phyloP scores from a whole-genome alignment of 2,797 vertebrate genomes.

The Spinus pinus region DNA sequence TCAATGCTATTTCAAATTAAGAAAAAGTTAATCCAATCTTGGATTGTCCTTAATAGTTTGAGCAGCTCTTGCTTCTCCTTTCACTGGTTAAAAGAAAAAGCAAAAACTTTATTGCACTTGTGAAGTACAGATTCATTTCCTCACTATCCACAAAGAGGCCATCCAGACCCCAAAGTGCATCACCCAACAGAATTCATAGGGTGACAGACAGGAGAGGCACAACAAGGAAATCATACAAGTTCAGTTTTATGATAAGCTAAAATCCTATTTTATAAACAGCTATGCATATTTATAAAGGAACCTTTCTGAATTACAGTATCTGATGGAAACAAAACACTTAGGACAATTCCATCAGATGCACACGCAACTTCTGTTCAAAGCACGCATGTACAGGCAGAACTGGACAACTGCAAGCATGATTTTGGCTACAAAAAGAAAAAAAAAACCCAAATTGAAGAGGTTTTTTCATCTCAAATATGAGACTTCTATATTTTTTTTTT shows the following conservation, averaged over 20 bases:
- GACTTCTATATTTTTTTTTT: not conserved
- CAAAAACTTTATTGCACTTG: not conserved
- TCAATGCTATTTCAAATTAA: not conserved
- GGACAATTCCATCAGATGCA: not conserved
- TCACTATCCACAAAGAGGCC: not conserved
- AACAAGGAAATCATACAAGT: not conserved
- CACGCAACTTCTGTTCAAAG: not conserved
- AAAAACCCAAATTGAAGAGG: not conserved
- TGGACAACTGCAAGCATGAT: not conserved
- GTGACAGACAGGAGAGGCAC: not conserved
- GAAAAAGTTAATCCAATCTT: not conserved
- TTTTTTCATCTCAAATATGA: not conserved
- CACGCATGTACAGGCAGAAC: fast-evolving
- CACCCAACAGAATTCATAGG: not conserved
- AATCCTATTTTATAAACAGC: not conserved
- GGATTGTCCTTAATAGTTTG: not conserved
- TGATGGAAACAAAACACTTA: not conserved
- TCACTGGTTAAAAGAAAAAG: not conserved
- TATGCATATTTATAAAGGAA: not conserved
- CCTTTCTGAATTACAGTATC: not conserved
- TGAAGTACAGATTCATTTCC: not conserved
- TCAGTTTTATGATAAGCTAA: not conserved
- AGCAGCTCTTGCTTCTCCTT: not conserved
- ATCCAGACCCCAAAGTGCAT: not conserved
- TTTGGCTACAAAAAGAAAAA: not conserved